A percentile compares a stretch with the other conserved stretches of the same genome.
These are phyloP conservation scores for Rhea pennata DNA, from an alignment of 2,113 vertebrate species.

Conservation along the genomic window DNA sequence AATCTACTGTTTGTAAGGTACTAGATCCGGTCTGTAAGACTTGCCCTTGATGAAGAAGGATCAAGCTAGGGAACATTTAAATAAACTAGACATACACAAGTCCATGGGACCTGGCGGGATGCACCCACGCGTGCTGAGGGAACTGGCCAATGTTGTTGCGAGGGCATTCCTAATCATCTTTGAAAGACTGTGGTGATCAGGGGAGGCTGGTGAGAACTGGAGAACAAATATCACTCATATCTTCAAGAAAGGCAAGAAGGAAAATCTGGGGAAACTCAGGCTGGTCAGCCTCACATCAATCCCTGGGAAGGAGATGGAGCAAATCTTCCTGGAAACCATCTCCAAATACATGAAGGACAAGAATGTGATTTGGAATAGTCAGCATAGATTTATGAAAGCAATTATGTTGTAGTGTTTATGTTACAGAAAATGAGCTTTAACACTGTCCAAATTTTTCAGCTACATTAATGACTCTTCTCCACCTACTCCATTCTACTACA, in stretches of 20 bases:
- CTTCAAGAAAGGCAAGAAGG: neutral
- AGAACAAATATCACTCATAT: neutral
- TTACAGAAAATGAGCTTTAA: neutral
- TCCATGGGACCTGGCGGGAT: neutral
- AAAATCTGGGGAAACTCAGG: neutral
- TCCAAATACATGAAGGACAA: neutral
- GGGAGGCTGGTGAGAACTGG: neutral
- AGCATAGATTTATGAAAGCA: neutral
- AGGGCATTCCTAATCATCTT: neutral
- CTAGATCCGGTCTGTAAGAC: neutral
- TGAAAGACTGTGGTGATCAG: neutral
- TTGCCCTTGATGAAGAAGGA: neutral
- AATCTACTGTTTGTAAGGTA: neutral
- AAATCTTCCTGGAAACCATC: neutral
- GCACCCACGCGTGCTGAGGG: neutral
- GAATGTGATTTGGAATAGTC: neutral
- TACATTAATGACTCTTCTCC: neutral
- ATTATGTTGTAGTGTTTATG: neutral
- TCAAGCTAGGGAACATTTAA: neutral
- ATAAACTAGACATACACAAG: neutral
- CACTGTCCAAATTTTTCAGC: neutral
- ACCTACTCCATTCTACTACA: neutral
- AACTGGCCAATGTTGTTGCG: neutral
- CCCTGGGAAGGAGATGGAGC: neutral
- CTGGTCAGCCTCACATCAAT: neutral